Conservation (phyloP, 2,797 vertebrate species). For the Danio albolineatus region DNA sequence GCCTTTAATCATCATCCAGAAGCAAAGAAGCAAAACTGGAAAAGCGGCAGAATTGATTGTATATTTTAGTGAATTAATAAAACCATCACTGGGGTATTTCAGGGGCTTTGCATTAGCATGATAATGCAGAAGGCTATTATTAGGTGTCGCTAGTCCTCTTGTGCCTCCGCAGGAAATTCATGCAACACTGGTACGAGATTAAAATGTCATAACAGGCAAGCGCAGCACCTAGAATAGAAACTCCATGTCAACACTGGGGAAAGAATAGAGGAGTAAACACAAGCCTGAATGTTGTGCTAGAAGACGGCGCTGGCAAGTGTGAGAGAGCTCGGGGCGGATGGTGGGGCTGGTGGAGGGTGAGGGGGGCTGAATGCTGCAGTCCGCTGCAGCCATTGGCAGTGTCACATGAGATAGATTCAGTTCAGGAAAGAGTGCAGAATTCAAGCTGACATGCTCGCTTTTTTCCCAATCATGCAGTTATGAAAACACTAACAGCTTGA, state of each 20-base stretch:
- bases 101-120: slow-evolving; percentile 28
- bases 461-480: background rate
- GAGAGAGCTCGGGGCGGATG: slow-evolving; percentile 24
- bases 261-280: slow-evolving; percentile 35
- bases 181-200: slow-evolving; percentile 43
- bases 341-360: slow-evolving; percentile 17
- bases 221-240: slow-evolving; percentile 34
- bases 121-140: slow-evolving; percentile 33
- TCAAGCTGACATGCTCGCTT: slow-evolving; percentile 8
- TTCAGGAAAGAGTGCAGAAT: background rate
- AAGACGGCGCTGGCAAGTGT: slow-evolving; percentile 21
- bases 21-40: background rate
- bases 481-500: slow-evolving; percentile 23
- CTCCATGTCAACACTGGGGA: slow-evolving; percentile 28
- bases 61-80: background rate
- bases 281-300: slow-evolving; percentile 20
- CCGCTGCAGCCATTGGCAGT: slow-evolving; percentile 31
- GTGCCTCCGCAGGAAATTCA: slow-evolving; percentile 36
- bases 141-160: slow-evolving; percentile 8
- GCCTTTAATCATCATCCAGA: background rate
- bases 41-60: background rate
- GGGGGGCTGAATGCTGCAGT: slow-evolving; percentile 24
- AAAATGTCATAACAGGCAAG: slow-evolving; percentile 49
- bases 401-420: slow-evolving; percentile 40
- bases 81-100: background rate